Evolutionary conservation across 2,113 vertebrate genomes (phyloP).

Genomic region (Corydoras maculifer): DNA sequence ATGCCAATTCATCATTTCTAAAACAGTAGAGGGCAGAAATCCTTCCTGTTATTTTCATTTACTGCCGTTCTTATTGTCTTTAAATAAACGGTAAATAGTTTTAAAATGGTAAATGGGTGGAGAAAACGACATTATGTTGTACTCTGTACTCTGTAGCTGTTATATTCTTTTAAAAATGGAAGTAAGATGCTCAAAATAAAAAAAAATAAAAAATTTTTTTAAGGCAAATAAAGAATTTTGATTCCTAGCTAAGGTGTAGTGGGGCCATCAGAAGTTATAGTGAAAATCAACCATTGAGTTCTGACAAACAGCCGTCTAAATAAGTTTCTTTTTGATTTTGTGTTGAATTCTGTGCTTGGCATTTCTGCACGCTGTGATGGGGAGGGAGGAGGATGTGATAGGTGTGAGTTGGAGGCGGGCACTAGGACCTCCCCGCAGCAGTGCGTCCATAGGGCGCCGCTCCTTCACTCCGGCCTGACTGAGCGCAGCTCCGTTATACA

Average conservation of each 20-base stretch:
- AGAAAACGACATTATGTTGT: not conserved
- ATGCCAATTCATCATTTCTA: not conserved
- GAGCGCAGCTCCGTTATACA: conserved; percentile 27
- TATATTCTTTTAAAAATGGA: no score
- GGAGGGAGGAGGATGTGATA: no score
- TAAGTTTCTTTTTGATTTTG: not conserved
- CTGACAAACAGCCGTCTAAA: no score
- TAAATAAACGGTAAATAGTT: no score
- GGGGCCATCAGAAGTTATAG: no score
- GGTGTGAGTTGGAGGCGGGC: conserved; percentile 29
- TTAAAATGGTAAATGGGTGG: no score
- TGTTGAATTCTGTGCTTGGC: not conserved
- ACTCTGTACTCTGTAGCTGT: not conserved
- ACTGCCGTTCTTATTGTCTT: not conserved
- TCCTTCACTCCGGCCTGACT: conserved; percentile 12
- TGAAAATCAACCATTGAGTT: no score
- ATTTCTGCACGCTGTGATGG: not conserved
- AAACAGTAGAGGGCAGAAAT: conserved; percentile 42
- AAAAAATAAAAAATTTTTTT: no score
- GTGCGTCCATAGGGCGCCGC: conserved; percentile 5
- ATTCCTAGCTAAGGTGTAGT: no score
- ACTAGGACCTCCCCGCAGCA: conserved; percentile 38
- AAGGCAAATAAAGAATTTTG: no score
- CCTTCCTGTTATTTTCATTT: conserved; percentile 1
- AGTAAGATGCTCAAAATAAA: not conserved